These are phyloP conservation scores for Taeniopygia guttata DNA, from an alignment of 2,797 vertebrate genomes.

Conservation along the genomic window DNA sequence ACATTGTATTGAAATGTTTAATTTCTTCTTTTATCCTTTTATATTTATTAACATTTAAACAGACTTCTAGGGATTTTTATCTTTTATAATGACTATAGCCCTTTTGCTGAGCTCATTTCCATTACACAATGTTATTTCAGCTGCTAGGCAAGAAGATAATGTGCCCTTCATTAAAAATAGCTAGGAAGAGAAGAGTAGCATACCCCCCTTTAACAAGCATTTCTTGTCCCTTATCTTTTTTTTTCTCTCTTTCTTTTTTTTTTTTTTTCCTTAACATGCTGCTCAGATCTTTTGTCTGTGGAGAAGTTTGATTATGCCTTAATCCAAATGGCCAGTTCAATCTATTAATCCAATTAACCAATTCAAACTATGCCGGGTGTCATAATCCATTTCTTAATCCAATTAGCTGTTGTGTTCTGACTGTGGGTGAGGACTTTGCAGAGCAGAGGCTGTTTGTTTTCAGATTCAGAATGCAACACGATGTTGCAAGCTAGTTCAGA, in stretches of 20 bases:
- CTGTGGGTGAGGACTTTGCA: background rate
- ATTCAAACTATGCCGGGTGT: conserved; percentile 59
- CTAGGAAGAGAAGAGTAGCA: background rate
- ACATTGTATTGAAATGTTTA: background rate
- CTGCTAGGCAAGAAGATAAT: conserved; percentile 53
- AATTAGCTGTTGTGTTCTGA: conserved; percentile 61
- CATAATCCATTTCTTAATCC: conserved; percentile 71
- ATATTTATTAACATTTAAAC: conserved; percentile 62
- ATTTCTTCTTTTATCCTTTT: conserved; percentile 30
- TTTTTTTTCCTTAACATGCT: background rate
- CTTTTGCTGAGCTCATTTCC: conserved; percentile 57
- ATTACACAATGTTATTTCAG: conserved; percentile 59
- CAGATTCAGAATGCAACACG: background rate
- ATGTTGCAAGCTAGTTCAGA: background rate
- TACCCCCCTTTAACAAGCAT: conserved; percentile 19
- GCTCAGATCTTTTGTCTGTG: conserved; percentile 51
- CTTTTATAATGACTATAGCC: conserved; percentile 43
- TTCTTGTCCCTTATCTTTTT: conserved; percentile 57
- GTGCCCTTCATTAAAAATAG: conserved; percentile 53
- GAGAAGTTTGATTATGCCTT: conserved; percentile 64
- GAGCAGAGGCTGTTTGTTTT: background rate
- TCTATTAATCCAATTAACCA: conserved; percentile 72
- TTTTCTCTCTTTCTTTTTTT: background rate
- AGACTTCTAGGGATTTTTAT: conserved; percentile 50
- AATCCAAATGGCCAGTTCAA: conserved; percentile 64